phyloP scores from a whole-genome alignment of 2,888 invertebrate species.

The Pyrrhosoma nymphula region DNA sequence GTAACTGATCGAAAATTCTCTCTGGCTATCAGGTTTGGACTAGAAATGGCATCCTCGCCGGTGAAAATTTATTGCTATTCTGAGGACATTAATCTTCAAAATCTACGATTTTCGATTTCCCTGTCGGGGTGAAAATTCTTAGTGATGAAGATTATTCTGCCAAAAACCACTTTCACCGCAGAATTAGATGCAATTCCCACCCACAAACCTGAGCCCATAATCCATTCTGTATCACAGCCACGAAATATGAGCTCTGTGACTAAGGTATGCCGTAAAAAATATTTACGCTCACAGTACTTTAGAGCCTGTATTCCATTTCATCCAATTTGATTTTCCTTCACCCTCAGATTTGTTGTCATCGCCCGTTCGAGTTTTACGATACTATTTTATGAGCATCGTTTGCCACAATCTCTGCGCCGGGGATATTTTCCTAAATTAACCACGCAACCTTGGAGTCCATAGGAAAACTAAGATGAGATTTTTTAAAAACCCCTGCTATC shows the following conservation, averaged over 20 bases:
- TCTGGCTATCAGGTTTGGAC: too few species aligned
- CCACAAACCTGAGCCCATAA: not conserved
- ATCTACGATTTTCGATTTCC: not conserved
- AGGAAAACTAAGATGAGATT: not conserved
- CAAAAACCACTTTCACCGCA: not conserved
- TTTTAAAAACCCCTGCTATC: too few species aligned
- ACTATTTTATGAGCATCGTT: not conserved
- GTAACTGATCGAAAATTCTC: too few species aligned
- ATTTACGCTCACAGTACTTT: not conserved
- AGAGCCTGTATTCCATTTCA: not conserved
- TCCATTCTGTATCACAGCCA: not conserved
- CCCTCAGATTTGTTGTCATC: not conserved
- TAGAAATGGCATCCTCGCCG: too few species aligned
- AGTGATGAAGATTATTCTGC: not conserved
- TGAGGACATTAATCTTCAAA: not conserved
- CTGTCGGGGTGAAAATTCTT: not conserved
- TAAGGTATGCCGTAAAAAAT: not conserved
- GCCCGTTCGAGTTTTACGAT: not conserved
- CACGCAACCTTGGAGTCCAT: too few species aligned
- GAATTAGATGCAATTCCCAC: not conserved
- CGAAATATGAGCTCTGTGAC: not conserved
- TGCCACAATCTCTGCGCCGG: not conserved
- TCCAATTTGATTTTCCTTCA: not conserved
- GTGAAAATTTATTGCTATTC: not conserved
- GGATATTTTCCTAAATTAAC: not conserved